A percentile compares a stretch with the other conserved stretches of the same genome.
Evolutionary conservation across 2,888 invertebrate genomes (phyloP).

Genomic region (Candidula unifasciata): DNA sequence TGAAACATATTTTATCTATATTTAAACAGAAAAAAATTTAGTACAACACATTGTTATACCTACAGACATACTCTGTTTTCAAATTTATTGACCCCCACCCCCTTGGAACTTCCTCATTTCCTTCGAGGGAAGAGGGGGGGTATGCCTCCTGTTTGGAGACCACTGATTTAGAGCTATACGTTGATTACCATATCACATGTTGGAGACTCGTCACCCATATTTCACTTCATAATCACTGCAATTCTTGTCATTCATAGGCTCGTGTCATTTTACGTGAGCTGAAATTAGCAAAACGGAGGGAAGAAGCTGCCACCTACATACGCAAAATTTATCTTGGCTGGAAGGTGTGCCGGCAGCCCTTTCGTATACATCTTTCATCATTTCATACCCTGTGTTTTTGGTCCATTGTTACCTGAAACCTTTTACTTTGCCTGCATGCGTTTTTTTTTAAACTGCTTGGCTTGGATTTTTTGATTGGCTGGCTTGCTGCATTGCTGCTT

Average conservation of each 20-base stretch:
- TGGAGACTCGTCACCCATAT: not conserved
- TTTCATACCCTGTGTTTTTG: not conserved
- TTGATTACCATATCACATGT: not conserved
- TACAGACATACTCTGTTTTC: too few species aligned
- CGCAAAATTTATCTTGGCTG: constrained; percentile 83
- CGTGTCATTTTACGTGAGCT: constrained; percentile 56
- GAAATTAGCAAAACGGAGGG: constrained; percentile 81
- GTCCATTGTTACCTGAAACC: not conserved
- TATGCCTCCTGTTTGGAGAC: too few species aligned
- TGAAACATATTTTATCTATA: too few species aligned
- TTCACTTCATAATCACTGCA: constrained; percentile 18
- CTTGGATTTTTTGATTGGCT: not conserved
- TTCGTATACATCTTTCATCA: not conserved
- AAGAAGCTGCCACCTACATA: constrained; percentile 83
- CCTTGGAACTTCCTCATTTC: too few species aligned
- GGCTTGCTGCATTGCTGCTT: not conserved
- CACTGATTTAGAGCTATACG: too few species aligned
- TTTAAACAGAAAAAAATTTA: too few species aligned
- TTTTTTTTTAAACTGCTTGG: not conserved
- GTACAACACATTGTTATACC: too few species aligned
- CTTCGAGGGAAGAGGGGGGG: too few species aligned
- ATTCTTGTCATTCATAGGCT: constrained; percentile 53
- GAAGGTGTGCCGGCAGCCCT: constrained; percentile 80
- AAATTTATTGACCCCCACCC: too few species aligned
- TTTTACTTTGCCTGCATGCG: not conserved